Percentiles rank a stretch among this genome's conserved stretches.
These are phyloP conservation scores for Theocolax elegans DNA, from an alignment of 1,140 invertebrate species.

Conservation along the genomic window DNA sequence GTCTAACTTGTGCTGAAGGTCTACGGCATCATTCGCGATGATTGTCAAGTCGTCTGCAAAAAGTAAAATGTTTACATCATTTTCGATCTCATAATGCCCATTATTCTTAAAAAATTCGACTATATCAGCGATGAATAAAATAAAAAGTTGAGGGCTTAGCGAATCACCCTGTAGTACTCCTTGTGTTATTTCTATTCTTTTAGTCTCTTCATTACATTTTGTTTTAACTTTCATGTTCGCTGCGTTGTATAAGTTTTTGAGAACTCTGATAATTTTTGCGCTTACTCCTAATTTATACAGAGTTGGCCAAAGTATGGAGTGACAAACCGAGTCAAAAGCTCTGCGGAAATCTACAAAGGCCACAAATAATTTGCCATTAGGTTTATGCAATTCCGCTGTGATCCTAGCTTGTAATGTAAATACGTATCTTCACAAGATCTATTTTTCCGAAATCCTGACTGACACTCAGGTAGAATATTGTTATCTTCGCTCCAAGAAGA, in stretches of 20 bases:
- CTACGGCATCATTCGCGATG: not conserved
- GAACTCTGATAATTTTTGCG: slow-evolving; percentile 21
- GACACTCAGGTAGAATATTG: too few relatives aligned
- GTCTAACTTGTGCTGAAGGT: slow-evolving; percentile 26
- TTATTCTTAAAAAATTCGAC: not conserved
- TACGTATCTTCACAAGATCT: too few relatives aligned
- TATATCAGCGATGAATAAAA: not conserved
- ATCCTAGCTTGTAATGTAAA: slow-evolving; percentile 48
- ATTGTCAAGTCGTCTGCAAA: slow-evolving; percentile 28
- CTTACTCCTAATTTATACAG: slow-evolving; percentile 33
- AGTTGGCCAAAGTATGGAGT: slow-evolving; percentile 25
- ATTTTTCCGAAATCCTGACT: too few relatives aligned
- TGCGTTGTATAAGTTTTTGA: not conserved
- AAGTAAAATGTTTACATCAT: not conserved
- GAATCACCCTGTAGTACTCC: too few relatives aligned
- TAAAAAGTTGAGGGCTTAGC: not conserved
- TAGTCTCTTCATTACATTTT: not conserved
- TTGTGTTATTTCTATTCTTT: slow-evolving; percentile 3
- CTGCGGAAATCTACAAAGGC: slow-evolving; percentile 38
- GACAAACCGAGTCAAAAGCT: slow-evolving; percentile 30
- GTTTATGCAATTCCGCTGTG: slow-evolving; percentile 44
- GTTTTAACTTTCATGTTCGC: not conserved
- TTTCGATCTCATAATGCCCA: not conserved
- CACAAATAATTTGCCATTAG: slow-evolving; percentile 44
- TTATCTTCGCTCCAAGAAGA: too few relatives aligned